Percentiles rank a stretch among this genome's conserved stretches.
Conservation (phyloP, 2,888 invertebrate species). For the Teleiodes luculella region DNA sequence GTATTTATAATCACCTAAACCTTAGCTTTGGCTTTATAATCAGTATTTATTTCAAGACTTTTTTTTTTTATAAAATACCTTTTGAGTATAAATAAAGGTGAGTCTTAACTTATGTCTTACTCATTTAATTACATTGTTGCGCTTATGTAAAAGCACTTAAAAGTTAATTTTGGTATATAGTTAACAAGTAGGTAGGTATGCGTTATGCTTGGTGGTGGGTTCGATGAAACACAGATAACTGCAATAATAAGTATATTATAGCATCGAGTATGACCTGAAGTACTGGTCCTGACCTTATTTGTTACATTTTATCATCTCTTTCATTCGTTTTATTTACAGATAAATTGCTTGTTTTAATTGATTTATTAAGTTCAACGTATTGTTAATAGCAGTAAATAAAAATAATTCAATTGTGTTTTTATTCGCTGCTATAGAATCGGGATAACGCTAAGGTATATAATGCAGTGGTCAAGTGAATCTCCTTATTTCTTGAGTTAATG, state of each 20-base stretch:
- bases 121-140: no score
- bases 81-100: not conserved
- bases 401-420: conserved; percentile 1
- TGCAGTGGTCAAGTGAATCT: not conserved
- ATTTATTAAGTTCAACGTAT: not conserved
- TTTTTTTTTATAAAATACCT: not conserved
- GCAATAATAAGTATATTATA: no score
- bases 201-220: no score
- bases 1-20: not conserved
- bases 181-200: no score
- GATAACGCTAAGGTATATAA: not conserved
- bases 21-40: not conserved
- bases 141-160: no score
- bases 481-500: not conserved
- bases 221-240: no score
- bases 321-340: not conserved
- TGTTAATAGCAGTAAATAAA: not conserved
- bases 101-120: not conserved
- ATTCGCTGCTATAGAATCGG: not conserved
- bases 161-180: no score
- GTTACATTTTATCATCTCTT: not conserved
- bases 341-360: not conserved
- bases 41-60: conserved; percentile 3
- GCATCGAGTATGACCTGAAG: not conserved
- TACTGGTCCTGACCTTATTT: not conserved